phyloP scores from a whole-genome alignment of 53 echinoderm and acorn worm species.

The Glandiceps talaboti region DNA sequence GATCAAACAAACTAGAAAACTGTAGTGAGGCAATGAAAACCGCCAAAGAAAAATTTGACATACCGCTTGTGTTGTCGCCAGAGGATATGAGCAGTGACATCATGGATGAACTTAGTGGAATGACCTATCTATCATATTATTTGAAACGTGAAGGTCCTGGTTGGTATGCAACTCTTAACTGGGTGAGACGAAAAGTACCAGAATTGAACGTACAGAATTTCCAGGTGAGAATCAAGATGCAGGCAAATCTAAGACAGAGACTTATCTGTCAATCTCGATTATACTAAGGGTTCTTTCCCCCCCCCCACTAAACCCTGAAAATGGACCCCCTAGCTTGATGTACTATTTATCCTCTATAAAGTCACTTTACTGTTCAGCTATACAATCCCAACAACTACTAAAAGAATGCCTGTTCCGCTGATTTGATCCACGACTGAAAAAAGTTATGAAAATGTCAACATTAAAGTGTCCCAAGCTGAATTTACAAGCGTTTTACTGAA shows the following conservation, averaged over 20 bases:
- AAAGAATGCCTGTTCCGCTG: no score
- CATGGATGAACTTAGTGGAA: constrained; percentile 71
- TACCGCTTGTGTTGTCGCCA: constrained; percentile 72
- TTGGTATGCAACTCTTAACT: constrained; percentile 93
- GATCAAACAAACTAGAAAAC: constrained; percentile 43
- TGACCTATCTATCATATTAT: constrained; percentile 92
- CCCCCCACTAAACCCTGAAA: no score
- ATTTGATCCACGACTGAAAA: no score
- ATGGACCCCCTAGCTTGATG: no score
- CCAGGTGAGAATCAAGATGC: constrained; percentile 60
- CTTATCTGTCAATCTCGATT: no score
- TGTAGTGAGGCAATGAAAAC: constrained; percentile 53
- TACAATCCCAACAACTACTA: no score
- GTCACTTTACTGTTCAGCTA: no score
- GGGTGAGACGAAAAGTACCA: constrained; percentile 72
- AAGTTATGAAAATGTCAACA: no score
- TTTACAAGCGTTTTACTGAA: no score
- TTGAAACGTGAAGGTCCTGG: constrained; percentile 79
- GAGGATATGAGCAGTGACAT: constrained; percentile 73
- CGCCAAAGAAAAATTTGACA: constrained; percentile 63
- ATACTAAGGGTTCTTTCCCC: not conserved
- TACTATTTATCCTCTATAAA: no score
- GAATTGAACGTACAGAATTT: constrained; percentile 85
- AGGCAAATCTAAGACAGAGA: no score
- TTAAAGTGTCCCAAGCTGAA: no score